These are phyloP conservation scores for Mus musculus DNA, from an alignment of 2,113 vertebrate species.

Conservation along the genomic window GRCm39 chr2:174025001-174025500, in stretches of 20 bases:
- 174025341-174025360: background rate
- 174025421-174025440: background rate
- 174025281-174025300: background rate
- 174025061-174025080: background rate
- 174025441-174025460: background rate
- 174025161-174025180: background rate
- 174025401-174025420: background rate
- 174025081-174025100: background rate
- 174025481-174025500: background rate
- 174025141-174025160: background rate
- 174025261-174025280: background rate
- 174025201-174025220: background rate
- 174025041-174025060: background rate
- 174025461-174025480: background rate
- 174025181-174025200: background rate
- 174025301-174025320: background rate
- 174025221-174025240: background rate
- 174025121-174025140: background rate
- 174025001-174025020: background rate
- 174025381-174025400: background rate
- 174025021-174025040: background rate
- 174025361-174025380: no score
- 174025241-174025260: slow-evolving; percentile 12
- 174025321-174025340: background rate
- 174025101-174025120: background rate